Base-by-base conservation (phyloP, 2,797 vertebrate species). In the Notamacropus eugenii region DNA sequence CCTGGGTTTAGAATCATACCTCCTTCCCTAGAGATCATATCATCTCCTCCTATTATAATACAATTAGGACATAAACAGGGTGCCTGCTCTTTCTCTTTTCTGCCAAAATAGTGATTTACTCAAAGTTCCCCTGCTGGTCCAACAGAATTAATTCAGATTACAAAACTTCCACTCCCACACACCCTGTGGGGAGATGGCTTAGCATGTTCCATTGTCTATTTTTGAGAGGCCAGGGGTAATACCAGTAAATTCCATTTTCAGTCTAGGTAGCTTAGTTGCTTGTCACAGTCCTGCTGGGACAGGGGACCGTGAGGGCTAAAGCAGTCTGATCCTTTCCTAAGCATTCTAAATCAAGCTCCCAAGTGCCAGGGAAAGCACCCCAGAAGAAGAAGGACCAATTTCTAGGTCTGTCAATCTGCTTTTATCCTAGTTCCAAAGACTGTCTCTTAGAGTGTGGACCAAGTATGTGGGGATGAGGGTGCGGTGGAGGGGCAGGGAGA, bases 1-100 rank as follows among this genome's bases (percentile, higher is more conserved):
- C 98, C 98, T 98, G 98, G 98, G 96, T 97, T 98, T 98, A 82
- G 98, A 98, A 94, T 98, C 98, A 98, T 98, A 97, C 97, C 97
- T 98, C 96, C 97, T 97, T 96, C 98, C 96, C 96, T 97, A 97
- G 96, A 97, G 98, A 98, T 98, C 93, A 92, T 98, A 97, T 98
- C 97, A 98, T 97, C 97, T 97, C 97, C 98, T 98, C 96, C 97
- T 96, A 94, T 97, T 98, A 96, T 96, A 96, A 98, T 97, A 97
- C 96, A 97, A 98, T 97, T 98, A 98, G 97, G 97, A 98, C 97
- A 97, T 91, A 98, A 98, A 98, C 97, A 98, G 97, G 96, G 96
- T 90, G 92, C 92, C 12, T 1, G 59, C 95, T 97, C 94, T 96
- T 97, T 97, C 96, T 92, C 97, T 91, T 96, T 46, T 82, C n/a